These are phyloP conservation scores for Hanleya hanleyi DNA, from an alignment of 2,888 invertebrate species.

Conservation along the genomic window DNA sequence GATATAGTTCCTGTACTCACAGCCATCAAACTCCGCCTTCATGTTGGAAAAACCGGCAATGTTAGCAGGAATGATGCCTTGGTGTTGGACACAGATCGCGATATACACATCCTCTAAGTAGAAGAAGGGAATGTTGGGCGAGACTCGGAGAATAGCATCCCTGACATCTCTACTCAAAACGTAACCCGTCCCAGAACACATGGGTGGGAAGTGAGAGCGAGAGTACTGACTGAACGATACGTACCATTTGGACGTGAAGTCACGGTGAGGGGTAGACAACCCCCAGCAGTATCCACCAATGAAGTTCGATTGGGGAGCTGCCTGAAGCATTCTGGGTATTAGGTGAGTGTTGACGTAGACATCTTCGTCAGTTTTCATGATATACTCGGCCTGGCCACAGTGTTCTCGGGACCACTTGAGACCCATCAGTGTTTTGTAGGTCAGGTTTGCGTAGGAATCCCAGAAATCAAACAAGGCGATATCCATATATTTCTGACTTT, in stretches of 20 bases:
- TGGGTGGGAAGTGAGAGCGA: conserved; percentile 29
- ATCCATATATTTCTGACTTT: conserved; percentile 43
- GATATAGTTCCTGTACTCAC: conserved; percentile 45
- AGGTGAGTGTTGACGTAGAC: conserved; percentile 53
- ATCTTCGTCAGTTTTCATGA: conserved; percentile 68
- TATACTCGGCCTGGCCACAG: conserved; percentile 45
- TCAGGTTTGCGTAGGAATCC: conserved; percentile 57
- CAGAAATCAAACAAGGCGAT: conserved; percentile 48
- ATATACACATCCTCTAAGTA: conserved; percentile 62
- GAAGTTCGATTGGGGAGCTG: conserved; percentile 41
- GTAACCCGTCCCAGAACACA: conserved; percentile 62
- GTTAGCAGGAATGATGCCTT: conserved; percentile 38
- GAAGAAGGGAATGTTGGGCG: conserved; percentile 55
- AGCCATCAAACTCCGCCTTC: conserved; percentile 38
- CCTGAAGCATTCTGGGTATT: conserved; percentile 45
- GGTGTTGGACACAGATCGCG: conserved; percentile 48
- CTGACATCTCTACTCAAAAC: conserved; percentile 49
- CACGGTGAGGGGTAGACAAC: conserved; percentile 46
- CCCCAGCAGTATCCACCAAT: conserved; percentile 59
- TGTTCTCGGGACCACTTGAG: conserved; percentile 45
- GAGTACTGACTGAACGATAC: conserved; percentile 47
- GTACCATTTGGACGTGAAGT: conserved; percentile 53
- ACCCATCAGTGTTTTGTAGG: conserved; percentile 54
- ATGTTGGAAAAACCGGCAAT: conserved; percentile 50
- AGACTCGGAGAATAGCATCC: conserved; percentile 34